Base-by-base conservation (phyloP, 2,888 invertebrate species). In the Aphrophora alni region DNA sequence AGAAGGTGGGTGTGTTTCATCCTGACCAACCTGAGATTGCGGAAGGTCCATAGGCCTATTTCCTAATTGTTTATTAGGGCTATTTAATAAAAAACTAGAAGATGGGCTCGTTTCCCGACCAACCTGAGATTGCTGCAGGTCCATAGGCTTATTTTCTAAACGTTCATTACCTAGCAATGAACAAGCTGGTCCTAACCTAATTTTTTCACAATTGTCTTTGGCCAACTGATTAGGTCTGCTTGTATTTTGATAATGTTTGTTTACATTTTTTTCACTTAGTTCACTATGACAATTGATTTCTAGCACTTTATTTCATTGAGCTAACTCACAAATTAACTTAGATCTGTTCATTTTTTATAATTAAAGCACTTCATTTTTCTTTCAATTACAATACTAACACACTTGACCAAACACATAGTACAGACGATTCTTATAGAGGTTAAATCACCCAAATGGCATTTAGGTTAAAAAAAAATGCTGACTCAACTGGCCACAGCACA, bases 241-340 rank as follows among this genome's bases (percentile, higher is more conserved):
- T 69, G 69, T n/a, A 69, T n/a, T 69, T n/a, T 12, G n/a, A 69
- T 69, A 10, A 12, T 69, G 69, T 69, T 69, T 69, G 69, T 69
- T 69, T 69, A 69, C n/a, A 25, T 69, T 69, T 12, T 69, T 12
- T 12, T 69, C 69, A 69, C 69, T 69, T 69, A 69, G n/a, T n/a
- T 69, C 69, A 69, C 69, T 69, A 25, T 7, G n/a, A 69, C 69
- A 14, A 25, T 69, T 69, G 8, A 69, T n/a, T 12, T 69, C 21
- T 69, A 69, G n/a, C 69, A 69, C 69, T 69, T 69, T n/a, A 69
- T 69, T 69, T 7, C 21, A 25, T n/a, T n/a, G 8, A 14, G 69
- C 69, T 69, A 69, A n/a, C n/a, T 69, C 69, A 69, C 69, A 69
- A 7, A 69, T 69, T 69, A 69, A 69, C 69, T 69, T 69, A 69